Percentiles rank a stretch among this genome's conserved stretches.
These are phyloP conservation scores for Andrena dorsata DNA, from an alignment of 2,888 invertebrate genomes.

Conservation along the genomic window DNA sequence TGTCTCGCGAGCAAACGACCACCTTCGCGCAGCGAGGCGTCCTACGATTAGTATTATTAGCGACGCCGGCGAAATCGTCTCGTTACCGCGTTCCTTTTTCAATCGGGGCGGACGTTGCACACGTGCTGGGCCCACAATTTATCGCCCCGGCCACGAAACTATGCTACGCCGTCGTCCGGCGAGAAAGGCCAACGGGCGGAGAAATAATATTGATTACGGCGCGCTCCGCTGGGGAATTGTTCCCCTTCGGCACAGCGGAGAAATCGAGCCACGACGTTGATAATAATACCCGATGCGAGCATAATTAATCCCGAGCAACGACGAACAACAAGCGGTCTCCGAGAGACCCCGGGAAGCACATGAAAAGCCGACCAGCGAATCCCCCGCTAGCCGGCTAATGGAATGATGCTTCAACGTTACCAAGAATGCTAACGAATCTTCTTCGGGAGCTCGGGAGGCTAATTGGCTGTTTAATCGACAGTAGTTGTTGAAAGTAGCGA, in stretches of 20 bases:
- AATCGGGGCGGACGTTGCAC: constrained; percentile 3
- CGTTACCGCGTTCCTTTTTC: neutral
- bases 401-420: constrained; percentile 10
- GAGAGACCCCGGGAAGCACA: neutral
- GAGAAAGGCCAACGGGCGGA: neutral
- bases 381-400: neutral
- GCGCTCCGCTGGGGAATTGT: constrained; percentile 13
- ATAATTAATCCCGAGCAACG: constrained; percentile 37
- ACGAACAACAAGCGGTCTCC: neutral
- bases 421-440: constrained; percentile 29
- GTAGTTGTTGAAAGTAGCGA: constrained; percentile 34
- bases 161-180: neutral
- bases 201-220: constrained; percentile 26
- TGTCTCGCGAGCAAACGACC: constrained; percentile 51
- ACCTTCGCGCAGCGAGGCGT: constrained; percentile 3
- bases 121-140: constrained; percentile 12
- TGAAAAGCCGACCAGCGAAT: neutral
- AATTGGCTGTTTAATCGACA: constrained; percentile 58
- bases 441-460: constrained; percentile 31
- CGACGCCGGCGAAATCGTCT: constrained; percentile 30
- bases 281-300: constrained; percentile 26
- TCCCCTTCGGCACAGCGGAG: constrained; percentile 21
- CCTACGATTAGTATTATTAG: constrained; percentile 47
- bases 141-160: constrained; percentile 28
- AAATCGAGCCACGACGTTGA: constrained; percentile 38